These are phyloP conservation scores for Leistus spinibarbis DNA, from an alignment of 2,888 invertebrate species.

Conservation along the genomic window DNA sequence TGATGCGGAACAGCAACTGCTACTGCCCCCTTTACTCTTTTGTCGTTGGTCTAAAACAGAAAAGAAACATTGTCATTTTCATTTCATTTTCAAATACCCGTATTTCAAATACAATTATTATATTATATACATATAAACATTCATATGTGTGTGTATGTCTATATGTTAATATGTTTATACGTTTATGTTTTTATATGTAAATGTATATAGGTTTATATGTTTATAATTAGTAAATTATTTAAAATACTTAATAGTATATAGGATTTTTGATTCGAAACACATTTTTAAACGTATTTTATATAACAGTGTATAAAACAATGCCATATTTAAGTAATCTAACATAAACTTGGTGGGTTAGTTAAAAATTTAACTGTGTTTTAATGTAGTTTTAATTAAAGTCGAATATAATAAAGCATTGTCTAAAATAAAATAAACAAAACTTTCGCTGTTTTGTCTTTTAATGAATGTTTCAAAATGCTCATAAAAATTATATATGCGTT, in stretches of 20 bases:
- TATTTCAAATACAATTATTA: too few relatives aligned
- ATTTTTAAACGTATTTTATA: too few relatives aligned
- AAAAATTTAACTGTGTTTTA: not conserved
- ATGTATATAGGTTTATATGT: too few relatives aligned
- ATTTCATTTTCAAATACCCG: too few relatives aligned
- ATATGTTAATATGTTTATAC: too few relatives aligned
- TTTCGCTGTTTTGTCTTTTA: not conserved
- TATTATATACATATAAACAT: too few relatives aligned
- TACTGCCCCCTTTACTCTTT: slow-evolving; percentile 93
- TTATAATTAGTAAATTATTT: too few relatives aligned
- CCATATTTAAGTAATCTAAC: not conserved
- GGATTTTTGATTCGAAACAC: too few relatives aligned
- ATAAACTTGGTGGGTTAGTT: not conserved
- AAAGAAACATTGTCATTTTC: not conserved
- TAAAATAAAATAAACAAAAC: not conserved
- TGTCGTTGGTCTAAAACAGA: slow-evolving; percentile 88
- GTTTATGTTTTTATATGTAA: too few relatives aligned
- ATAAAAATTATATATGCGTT: not conserved
- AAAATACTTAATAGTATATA: too few relatives aligned
- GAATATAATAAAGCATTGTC: not conserved
- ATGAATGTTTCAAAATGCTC: not conserved
- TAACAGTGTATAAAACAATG: not conserved
- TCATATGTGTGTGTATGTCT: too few relatives aligned
- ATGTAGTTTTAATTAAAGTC: not conserved
- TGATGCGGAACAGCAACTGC: slow-evolving; percentile 92